These are phyloP conservation scores for Cheirogaleus medius DNA, from an alignment of 2,113 vertebrate genomes.

Conservation along the genomic window DNA sequence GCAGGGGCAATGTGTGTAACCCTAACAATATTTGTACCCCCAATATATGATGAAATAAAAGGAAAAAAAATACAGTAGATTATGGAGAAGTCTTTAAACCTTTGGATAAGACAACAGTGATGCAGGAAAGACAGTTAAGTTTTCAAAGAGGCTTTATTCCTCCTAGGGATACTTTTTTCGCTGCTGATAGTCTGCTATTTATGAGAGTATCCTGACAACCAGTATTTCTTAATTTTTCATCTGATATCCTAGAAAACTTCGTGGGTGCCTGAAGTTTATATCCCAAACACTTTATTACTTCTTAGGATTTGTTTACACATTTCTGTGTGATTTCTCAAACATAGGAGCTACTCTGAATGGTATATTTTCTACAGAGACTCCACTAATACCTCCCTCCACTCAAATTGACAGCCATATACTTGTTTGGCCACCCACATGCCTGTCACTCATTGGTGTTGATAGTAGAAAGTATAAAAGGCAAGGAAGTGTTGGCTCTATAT, in stretches of 20 bases:
- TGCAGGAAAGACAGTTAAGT: neutral
- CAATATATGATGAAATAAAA: too few relatives aligned
- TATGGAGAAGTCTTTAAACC: neutral
- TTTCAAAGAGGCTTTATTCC: neutral
- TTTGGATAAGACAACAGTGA: neutral
- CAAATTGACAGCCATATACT: neutral
- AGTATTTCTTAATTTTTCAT: neutral
- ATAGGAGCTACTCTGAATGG: neutral
- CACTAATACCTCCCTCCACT: neutral
- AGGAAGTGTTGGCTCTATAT: neutral
- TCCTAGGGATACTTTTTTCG: neutral
- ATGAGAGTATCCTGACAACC: neutral
- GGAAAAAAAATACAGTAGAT: too few relatives aligned
- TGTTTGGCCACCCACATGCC: neutral
- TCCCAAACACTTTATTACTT: neutral
- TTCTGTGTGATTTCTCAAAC: neutral
- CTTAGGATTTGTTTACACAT: neutral
- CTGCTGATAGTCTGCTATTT: neutral
- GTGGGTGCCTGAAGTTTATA: neutral
- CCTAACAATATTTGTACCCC: too few relatives aligned
- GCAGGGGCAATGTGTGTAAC: too few relatives aligned
- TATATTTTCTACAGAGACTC: neutral
- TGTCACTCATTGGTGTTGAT: neutral
- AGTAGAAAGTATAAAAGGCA: neutral
- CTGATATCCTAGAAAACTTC: neutral